Base-by-base conservation (phyloP, 37 sponge, comb jelly and placozoan species). In the Cliona cf. orientalis region DNA sequence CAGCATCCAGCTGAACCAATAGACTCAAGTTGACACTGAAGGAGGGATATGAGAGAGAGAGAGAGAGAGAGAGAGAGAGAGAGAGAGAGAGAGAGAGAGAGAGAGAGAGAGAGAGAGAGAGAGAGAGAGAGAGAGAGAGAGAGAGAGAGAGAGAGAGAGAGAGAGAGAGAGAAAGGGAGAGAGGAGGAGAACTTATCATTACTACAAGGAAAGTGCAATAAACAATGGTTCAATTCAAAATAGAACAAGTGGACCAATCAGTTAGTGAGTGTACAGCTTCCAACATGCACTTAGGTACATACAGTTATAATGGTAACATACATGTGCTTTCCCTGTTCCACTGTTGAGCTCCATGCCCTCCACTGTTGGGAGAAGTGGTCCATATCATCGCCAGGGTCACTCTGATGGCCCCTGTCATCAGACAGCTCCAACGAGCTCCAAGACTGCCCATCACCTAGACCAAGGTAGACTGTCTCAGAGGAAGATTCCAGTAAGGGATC, bases 391-490 rank as follows among this genome's bases (percentile, higher is more conserved):
- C 7, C 35, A 38, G 66, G 65, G 56, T 83, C 84, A 25, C 62
- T 60, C n/a, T 42, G 81, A 14, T 58, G 64, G 56, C 14, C 56
- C n/a, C 64, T 26, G 19, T 38, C 38, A 17, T 0, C 56, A 31
- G 73, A 72, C 22, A 4, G n/a, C 14, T 41, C 22, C 3, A 36
- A 31, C 21, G 78, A 11, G 46, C 22, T 32, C 79, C 66, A 32
- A 1, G 46, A 42, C 45, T 36, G 39, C 34, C 63, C 25, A 3
- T 32, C 59, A 21, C 77, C 59, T 42, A 78, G 36, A 11, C 84
- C 84, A 9, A 89, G 89, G 68, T 89, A 89, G 32, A 76, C 63
- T 41, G 32, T 56, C 58, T 77, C 49, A 29, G 49, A 35, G 23
- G 33, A 34, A 25, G 42, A 21, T 21, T 62, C 72, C 22, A 43